These are phyloP conservation scores for Olivierus martensii DNA, from an alignment of 1,140 invertebrate species.

Conservation along the genomic window DNA sequence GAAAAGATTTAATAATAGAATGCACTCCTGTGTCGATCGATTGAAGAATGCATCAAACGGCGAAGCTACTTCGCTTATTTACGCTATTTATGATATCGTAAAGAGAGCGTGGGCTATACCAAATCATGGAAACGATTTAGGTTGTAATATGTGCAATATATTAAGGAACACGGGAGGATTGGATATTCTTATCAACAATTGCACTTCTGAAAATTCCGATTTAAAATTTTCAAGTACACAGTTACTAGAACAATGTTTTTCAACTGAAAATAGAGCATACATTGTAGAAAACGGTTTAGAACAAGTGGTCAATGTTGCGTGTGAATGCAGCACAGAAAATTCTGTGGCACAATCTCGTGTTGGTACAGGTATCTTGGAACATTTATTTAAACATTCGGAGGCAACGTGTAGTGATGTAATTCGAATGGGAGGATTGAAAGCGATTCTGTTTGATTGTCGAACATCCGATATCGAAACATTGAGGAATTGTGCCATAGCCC, in stretches of 20 bases:
- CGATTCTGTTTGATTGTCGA: slow-evolving; percentile 86
- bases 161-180: slow-evolving; percentile 73
- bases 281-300: slow-evolving; percentile 87
- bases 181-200: slow-evolving; percentile 78
- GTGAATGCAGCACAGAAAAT: slow-evolving; percentile 33
- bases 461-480: slow-evolving; percentile 83
- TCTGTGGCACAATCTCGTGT: slow-evolving; percentile 54
- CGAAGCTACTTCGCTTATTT: slow-evolving; percentile 17
- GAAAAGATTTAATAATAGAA: slow-evolving; percentile 84
- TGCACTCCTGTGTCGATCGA: slow-evolving; percentile 50
- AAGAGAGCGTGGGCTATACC: slow-evolving; percentile 76
- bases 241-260: slow-evolving; percentile 86
- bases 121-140: slow-evolving; percentile 61
- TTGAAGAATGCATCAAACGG: slow-evolving; percentile 40
- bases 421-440: slow-evolving; percentile 38
- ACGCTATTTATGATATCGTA: slow-evolving; percentile 31
- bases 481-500: slow-evolving; percentile 84
- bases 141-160: slow-evolving; percentile 60
- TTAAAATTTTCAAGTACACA: slow-evolving; percentile 70
- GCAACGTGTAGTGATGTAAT: slow-evolving; percentile 70
- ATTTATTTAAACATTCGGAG: slow-evolving; percentile 95
- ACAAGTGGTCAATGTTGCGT: slow-evolving; percentile 62
- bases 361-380: slow-evolving; percentile 91
- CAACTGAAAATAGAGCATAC: slow-evolving; percentile 83
- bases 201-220: slow-evolving; percentile 42